Base-by-base conservation (phyloP, 2,113 vertebrate genomes). In the Amphilophus citrinellus region DNA sequence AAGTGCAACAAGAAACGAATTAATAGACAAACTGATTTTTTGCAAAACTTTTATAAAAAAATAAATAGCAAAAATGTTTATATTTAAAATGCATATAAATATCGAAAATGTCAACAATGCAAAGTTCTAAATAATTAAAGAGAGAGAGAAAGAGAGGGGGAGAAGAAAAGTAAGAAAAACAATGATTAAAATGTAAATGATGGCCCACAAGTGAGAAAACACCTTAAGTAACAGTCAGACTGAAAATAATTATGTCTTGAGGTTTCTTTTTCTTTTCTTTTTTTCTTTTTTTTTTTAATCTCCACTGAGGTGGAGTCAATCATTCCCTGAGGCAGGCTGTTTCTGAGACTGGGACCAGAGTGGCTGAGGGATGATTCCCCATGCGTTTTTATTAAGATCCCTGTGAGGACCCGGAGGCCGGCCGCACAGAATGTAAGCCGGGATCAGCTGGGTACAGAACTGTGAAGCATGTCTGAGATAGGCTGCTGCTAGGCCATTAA, bases 361-460 rank as follows among this genome's bases (percentile, higher is more conserved):
- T 53, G 44, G 66, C 17, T 32, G 17, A 53, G 66, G 66, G 27
- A 53, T 53, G 66, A 4, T 53, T 73, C 66, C 66, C 44, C 17
- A 73, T 53, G 66, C 27, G 66, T 73, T 73, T 65, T 73, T 73
- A 73, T 53, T 73, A 73, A 53, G 66, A 53, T 32, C 27, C 24
- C 32, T 53, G 44, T 24, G 0, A 73, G 66, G 50, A 53, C 66
- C 66, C 24, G 66, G 66, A 73, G 66, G 66, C 24, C 66, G 44
- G 44, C 24, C 30, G 44, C 44, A 53, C 44, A 32, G 27, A 53
- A 32, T 32, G 10, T 53, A 73, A 53, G 66, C 66, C 44, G 24
- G 17, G 44, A 32, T 53, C 44, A n/a, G 27, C 44, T 32, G 30
- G 24, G 44, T 32, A 32, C 17, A 50, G 50, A 71, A 53, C 47